Evolutionary conservation across 2,888 invertebrate genomes (phyloP), one percentile per base, ranked within the genome.

Genomic region (Melolontha melolontha): DNA sequence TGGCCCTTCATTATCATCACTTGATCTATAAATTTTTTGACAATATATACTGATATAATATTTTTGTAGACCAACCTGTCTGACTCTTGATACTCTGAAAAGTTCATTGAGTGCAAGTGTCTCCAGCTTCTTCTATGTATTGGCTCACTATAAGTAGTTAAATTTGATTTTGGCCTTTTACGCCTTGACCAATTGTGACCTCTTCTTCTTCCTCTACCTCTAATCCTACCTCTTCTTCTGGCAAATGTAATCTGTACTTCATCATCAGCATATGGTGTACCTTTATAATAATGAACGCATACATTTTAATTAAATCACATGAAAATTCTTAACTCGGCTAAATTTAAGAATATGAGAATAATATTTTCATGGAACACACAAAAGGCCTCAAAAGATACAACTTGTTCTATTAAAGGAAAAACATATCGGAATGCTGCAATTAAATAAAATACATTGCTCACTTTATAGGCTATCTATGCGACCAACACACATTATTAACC

Each of bases 211-310:
- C 42, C 11, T 27, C 49, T 17, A 42, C 54, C 34, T 14, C 51
- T 54, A n/a, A n/a, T n/a, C n/a, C 50, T 49, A 12, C 64, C 17
- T 57, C 59, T 69, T 27, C 47, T 39, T 55, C 55, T 11, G 2
- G 34, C 50, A 27, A 66, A 70, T 2, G 51, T 63, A 16, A 27
- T 57, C 51, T 70, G 68, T 5, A 73, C 70, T 66, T 73, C 73
- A 27, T 47, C 42, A 44, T 73, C 72, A 44, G 67, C 67, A 41
- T 54, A 41, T 1, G 71, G 71, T 39, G 42, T 64, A 17, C 44
- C 42, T 49, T 49, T 5, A 6, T 6, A n/a, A n/a, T n/a, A n/a
- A n/a, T n/a, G n/a, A n/a, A n/a, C n/a, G n/a, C n/a, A n/a, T n/a
- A n/a, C n/a, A n/a, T n/a, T n/a, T n/a, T n/a, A n/a, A n/a, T n/a